These are phyloP conservation scores for Hydrolagus affinis DNA, from an alignment of 2,113 vertebrate genomes.

Conservation along the genomic window DNA sequence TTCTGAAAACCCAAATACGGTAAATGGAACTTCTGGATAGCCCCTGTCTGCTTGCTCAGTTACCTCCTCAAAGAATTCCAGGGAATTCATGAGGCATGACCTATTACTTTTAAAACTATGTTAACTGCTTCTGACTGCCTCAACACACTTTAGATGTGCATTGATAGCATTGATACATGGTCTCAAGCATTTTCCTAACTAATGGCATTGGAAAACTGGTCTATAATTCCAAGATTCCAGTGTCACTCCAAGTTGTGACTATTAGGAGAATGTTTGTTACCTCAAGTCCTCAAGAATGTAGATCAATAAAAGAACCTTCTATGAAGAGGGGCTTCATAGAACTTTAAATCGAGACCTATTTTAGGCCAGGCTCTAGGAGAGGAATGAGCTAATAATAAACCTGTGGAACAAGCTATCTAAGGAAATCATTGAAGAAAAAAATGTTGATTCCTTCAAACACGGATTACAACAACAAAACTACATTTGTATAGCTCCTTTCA, in stretches of 20 bases:
- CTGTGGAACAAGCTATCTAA: too few species aligned
- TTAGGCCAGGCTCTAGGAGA: too few species aligned
- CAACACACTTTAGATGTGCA: neutral
- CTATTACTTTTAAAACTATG: conserved; percentile 9
- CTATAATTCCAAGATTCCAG: neutral
- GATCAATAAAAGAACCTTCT: neutral
- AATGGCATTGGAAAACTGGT: neutral
- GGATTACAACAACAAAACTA: too few species aligned
- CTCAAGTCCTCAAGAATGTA: neutral
- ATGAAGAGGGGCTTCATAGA: neutral
- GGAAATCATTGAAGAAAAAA: too few species aligned
- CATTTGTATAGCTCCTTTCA: too few species aligned
- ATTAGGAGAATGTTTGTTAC: neutral
- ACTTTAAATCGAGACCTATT: too few species aligned
- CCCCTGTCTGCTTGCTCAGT: neutral
- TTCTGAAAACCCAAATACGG: neutral
- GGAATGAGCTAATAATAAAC: too few species aligned
- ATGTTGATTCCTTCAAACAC: too few species aligned
- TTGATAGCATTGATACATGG: neutral
- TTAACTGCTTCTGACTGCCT: neutral
- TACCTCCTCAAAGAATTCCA: conserved; percentile 11
- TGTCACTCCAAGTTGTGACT: too few species aligned
- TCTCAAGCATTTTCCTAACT: neutral
- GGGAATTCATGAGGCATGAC: conserved; percentile 22
- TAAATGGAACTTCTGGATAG: neutral